These are phyloP conservation scores for Drosophila hamatofila DNA, from an alignment of 2,888 invertebrate species.

Conservation along the genomic window DNA sequence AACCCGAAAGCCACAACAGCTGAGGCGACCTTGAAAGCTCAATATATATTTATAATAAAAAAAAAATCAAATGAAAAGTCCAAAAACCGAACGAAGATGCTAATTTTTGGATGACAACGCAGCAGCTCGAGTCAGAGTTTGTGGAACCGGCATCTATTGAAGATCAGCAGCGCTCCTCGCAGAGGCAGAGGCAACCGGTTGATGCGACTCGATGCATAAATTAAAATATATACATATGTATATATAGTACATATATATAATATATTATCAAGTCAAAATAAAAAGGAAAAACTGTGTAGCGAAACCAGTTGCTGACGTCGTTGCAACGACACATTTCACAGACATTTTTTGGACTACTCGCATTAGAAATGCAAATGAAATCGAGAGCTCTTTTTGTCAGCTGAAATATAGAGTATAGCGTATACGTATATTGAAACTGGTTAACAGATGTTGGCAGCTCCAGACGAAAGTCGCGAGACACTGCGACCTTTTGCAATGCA, in stretches of 20 bases:
- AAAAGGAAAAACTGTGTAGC: constrained; percentile 39
- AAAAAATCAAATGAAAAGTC: constrained; percentile 59
- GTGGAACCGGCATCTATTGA: constrained; percentile 44
- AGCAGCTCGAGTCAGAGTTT: constrained; percentile 30
- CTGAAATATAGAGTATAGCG: not conserved
- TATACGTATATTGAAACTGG: constrained; percentile 12
- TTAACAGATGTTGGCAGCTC: constrained; percentile 4
- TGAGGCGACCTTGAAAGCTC: constrained; percentile 67
- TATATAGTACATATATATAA: constrained; percentile 1
- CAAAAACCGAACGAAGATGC: constrained; percentile 60
- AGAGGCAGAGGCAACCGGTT: constrained; percentile 61
- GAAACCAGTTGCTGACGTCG: constrained; percentile 74
- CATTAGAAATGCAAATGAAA: constrained; percentile 77
- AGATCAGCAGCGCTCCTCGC: constrained; percentile 44
- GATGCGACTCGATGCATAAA: constrained; percentile 50
- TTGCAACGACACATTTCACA: constrained; percentile 45
- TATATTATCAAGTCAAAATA: constrained; percentile 42
- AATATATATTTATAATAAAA: constrained; percentile 46
- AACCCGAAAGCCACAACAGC: constrained; percentile 39
- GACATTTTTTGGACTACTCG: constrained; percentile 49
- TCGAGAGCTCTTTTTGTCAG: constrained; percentile 56
- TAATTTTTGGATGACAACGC: constrained; percentile 73
- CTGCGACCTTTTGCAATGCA: constrained; percentile 34
- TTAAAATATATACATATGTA: constrained; percentile 24
- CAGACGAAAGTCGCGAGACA: not conserved